Evolutionary conservation across 2,888 invertebrate genomes (phyloP).

Genomic region (Melanchra persicariae): DNA sequence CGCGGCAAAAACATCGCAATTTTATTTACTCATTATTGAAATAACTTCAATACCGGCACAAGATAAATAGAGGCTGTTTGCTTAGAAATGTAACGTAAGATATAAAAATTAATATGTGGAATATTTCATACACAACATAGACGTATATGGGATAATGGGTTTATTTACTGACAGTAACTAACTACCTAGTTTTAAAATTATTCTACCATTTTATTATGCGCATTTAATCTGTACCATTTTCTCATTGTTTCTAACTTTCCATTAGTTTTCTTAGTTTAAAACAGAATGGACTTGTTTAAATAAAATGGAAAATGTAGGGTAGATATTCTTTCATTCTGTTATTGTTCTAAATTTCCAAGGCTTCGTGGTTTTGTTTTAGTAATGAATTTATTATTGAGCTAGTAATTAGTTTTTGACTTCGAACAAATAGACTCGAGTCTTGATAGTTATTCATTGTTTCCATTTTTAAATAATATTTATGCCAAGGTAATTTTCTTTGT

Average conservation of each 20-base stretch:
- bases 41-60: conserved; percentile 35
- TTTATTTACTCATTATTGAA: conserved; percentile 31
- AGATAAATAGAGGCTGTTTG: conserved; percentile 18
- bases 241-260: conserved; percentile 44
- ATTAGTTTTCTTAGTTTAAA: conserved; percentile 41
- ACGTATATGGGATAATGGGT: conserved; percentile 54
- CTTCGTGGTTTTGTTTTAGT: conserved; percentile 18
- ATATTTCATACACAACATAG: not conserved
- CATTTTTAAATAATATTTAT: not conserved
- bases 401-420: conserved; percentile 15
- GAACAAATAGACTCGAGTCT: not conserved
- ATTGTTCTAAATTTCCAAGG: conserved; percentile 24
- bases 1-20: conserved; percentile 33
- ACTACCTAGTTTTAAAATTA: conserved; percentile 33
- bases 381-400: conserved; percentile 27
- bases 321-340: conserved; percentile 37
- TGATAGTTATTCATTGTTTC: not conserved
- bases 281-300: conserved; percentile 11
- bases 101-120: conserved; percentile 35
- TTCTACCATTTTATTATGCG: conserved; percentile 37
- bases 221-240: conserved; percentile 27
- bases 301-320: conserved; percentile 30
- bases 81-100: conserved; percentile 19
- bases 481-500: not conserved
- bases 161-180: conserved; percentile 41